These are phyloP conservation scores for Limnephilus marmoratus DNA, from an alignment of 2,888 invertebrate genomes.

Conservation along the genomic window DNA sequence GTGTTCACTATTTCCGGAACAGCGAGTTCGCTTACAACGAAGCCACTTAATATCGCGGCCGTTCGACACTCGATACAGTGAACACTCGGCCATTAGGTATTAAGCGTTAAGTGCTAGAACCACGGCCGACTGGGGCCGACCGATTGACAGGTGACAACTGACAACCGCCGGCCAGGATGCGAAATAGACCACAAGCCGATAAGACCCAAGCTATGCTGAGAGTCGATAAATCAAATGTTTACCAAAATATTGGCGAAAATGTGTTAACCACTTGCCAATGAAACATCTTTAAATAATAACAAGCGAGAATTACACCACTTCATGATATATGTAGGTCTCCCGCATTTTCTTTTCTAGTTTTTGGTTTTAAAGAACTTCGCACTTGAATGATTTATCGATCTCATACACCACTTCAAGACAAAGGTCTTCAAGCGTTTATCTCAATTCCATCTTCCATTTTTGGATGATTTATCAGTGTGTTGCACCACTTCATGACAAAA, in stretches of 20 bases:
- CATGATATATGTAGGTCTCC: too few species aligned
- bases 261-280: neutral
- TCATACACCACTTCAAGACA: too few species aligned
- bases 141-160: constrained; percentile 27
- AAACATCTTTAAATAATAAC: too few species aligned
- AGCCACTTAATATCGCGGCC: neutral
- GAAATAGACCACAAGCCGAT: neutral
- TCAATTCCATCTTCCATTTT: too few species aligned
- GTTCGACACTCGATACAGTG: constrained; percentile 54
- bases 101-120: neutral
- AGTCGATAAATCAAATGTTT: neutral
- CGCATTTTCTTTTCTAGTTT: too few species aligned
- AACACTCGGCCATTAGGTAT: constrained; percentile 46
- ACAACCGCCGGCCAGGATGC: constrained; percentile 10
- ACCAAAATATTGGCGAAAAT: neutral
- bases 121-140: neutral
- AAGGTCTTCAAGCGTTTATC: too few species aligned
- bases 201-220: neutral
- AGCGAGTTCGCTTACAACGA: neutral
- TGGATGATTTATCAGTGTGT: too few species aligned
- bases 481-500: too few species aligned
- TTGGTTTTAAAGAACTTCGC: too few species aligned
- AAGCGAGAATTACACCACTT: too few species aligned
- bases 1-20: constrained; percentile 7
- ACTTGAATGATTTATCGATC: too few species aligned